phyloP scores from a whole-genome alignment of 2,888 invertebrate genomes.

The Microdon myrmicae region DNA sequence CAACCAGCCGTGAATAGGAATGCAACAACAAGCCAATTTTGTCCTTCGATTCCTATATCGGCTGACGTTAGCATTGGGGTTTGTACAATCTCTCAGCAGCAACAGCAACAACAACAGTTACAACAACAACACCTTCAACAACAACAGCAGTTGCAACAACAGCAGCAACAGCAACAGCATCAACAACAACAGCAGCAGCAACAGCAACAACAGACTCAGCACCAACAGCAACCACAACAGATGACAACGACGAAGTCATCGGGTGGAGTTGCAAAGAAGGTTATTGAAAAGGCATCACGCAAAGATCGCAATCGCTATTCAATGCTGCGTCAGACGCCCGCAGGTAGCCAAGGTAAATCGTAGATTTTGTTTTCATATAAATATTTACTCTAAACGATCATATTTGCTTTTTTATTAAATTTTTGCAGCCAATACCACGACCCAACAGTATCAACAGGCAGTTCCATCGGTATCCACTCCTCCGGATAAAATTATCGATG shows the following conservation, averaged over 20 bases:
- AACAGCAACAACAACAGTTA: conserved; percentile 52
- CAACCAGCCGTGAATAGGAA: conserved; percentile 65
- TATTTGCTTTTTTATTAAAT: background rate
- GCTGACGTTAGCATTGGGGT: conserved; percentile 56
- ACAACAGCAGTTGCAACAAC: conserved; percentile 55
- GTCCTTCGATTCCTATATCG: conserved; percentile 57
- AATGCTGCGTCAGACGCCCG: conserved; percentile 64
- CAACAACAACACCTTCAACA: conserved; percentile 51
- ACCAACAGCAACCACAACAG: conserved; percentile 43
- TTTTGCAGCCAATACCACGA: conserved; percentile 49
- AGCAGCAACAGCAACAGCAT: conserved; percentile 56
- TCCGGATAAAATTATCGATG: conserved; percentile 84
- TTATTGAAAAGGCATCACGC: conserved; percentile 66
- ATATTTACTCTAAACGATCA: background rate
- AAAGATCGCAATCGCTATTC: conserved; percentile 66
- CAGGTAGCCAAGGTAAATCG: conserved; percentile 66
- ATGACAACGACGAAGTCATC: conserved; percentile 59
- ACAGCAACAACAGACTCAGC: conserved; percentile 45
- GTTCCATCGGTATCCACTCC: conserved; percentile 63
- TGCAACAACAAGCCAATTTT: conserved; percentile 56
- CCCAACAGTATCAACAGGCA: conserved; percentile 60
- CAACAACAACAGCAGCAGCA: conserved; percentile 51
- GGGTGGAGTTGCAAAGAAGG: conserved; percentile 65
- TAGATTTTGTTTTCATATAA: background rate
- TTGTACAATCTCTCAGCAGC: conserved; percentile 52